A percentile compares a stretch with the other conserved stretches of the same genome.
These are phyloP conservation scores for Alviniconcha strummeri DNA, from an alignment of 2,888 invertebrate genomes.

Conservation along the genomic window DNA sequence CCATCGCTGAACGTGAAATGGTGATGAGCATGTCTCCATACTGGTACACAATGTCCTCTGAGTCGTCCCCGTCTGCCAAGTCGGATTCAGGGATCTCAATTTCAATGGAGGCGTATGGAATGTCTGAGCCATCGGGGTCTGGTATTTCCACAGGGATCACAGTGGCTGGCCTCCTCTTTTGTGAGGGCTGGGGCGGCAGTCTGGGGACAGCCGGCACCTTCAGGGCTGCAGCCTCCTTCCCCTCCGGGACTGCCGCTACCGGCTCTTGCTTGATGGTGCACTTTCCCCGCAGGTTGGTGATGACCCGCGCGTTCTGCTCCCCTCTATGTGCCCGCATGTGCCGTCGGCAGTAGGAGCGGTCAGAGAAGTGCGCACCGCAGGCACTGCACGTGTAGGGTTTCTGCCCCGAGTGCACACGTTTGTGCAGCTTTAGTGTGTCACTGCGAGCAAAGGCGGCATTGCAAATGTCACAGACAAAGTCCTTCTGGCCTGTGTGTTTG, in stretches of 20 bases:
- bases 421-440: conserved; percentile 30
- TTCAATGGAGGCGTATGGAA: conserved; percentile 23
- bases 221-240: too few species aligned
- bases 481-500: conserved; percentile 26
- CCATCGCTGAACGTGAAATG: conserved; percentile 18
- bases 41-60: conserved; percentile 19
- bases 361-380: neutral
- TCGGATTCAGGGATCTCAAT: conserved; percentile 23
- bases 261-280: neutral
- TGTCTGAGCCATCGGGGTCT: neutral
- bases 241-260: too few species aligned
- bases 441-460: conserved; percentile 16
- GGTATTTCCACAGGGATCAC: neutral
- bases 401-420: conserved; percentile 15
- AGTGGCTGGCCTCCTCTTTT: neutral
- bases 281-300: neutral
- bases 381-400: conserved; percentile 24
- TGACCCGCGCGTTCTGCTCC: neutral
- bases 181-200: neutral
- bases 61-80: neutral
- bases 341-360: conserved; percentile 27
- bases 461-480: conserved; percentile 22
- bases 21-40: conserved; percentile 32
- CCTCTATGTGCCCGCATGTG: neutral
- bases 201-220: too few species aligned